These are phyloP conservation scores for Odontesthes bonariensis DNA, from an alignment of 2,113 vertebrate species.

Conservation along the genomic window DNA sequence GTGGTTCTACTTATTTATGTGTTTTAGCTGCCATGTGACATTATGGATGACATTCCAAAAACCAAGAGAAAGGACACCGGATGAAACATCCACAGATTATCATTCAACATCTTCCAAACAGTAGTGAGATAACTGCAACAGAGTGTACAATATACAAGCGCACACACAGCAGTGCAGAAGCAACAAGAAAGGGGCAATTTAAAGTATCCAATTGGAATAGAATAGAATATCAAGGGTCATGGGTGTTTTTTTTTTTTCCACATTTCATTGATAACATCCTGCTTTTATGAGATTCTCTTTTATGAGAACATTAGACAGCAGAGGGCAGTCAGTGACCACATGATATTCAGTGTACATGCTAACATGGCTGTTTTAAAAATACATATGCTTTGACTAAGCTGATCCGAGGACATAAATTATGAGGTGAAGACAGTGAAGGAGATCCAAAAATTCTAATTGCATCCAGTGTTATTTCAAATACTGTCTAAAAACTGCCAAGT, in stretches of 20 bases:
- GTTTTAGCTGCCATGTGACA: neutral
- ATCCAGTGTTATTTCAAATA: slow-evolving; percentile 6
- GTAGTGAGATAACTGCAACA: neutral
- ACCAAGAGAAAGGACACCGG: neutral
- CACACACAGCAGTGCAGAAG: neutral
- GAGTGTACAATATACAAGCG: neutral
- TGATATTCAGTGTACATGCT: neutral
- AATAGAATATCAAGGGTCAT: neutral
- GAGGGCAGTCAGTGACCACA: slow-evolving; percentile 47
- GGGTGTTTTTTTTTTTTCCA: neutral
- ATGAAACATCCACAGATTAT: neutral
- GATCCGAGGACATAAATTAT: neutral
- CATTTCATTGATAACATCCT: neutral
- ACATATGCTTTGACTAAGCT: neutral
- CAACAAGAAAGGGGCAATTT: neutral
- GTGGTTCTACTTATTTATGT: neutral
- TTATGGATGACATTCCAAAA: neutral
- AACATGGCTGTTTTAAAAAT: neutral
- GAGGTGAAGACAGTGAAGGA: slow-evolving; percentile 6
- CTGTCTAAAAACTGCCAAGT: neutral
- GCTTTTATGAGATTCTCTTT: slow-evolving; percentile 6
- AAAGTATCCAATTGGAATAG: neutral
- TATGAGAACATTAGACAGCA: slow-evolving; percentile 36
- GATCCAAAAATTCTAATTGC: neutral
- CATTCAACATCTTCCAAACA: neutral